phyloP scores from a whole-genome alignment of 2,113 vertebrate genomes.

The Centropristis striata region DNA sequence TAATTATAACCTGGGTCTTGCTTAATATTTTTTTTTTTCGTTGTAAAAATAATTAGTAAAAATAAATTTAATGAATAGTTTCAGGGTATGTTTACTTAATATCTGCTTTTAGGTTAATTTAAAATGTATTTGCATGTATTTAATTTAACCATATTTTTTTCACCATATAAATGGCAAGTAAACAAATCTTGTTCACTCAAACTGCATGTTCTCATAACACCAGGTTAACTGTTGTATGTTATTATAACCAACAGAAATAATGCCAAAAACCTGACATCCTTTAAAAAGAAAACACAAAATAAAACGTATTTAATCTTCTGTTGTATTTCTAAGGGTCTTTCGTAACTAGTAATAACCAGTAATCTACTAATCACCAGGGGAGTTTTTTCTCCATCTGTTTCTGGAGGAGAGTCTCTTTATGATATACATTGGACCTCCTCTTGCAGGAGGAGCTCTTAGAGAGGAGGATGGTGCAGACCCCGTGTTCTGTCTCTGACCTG shows the following conservation, averaged over 20 bases:
- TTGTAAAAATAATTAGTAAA: too few relatives aligned
- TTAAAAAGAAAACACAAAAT: background rate
- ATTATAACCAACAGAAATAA: background rate
- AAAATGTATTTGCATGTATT: background rate
- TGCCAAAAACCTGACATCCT: background rate
- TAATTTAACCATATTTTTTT: background rate
- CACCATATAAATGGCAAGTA: background rate
- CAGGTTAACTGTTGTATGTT: background rate
- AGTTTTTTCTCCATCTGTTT: too few relatives aligned
- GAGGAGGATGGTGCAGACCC: constrained; percentile 26
- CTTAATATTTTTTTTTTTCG: too few relatives aligned
- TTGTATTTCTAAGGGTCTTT: background rate
- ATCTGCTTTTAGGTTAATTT: background rate
- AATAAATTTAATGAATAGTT: background rate
- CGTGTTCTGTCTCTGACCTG: constrained; percentile 50
- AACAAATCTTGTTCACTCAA: background rate
- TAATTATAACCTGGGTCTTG: too few relatives aligned
- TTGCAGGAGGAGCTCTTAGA: constrained; percentile 13
- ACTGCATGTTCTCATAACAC: background rate
- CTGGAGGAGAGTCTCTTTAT: background rate
- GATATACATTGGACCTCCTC: background rate
- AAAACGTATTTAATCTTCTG: background rate
- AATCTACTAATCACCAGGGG: too few relatives aligned
- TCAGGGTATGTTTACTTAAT: too few relatives aligned
- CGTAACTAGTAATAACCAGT: background rate